Evolutionary conservation across 2,797 vertebrate genomes (phyloP), one percentile per base, ranked within the genome.

Genomic region (Alosa sapidissima): DNA sequence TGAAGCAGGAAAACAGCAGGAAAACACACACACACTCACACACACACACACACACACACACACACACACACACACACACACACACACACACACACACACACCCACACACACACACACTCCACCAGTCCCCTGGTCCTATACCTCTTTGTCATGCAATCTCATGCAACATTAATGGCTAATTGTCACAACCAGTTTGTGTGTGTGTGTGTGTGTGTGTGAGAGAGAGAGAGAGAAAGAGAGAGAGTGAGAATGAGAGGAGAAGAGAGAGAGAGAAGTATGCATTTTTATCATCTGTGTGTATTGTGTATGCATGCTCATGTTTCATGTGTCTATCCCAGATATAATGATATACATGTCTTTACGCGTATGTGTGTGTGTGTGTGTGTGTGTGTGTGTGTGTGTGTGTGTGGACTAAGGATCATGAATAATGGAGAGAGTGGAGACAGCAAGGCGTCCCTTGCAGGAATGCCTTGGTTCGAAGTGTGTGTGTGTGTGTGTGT

Each of bases 371-470:
- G 11, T 33, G 65, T 72, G 28, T 68, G 65, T 72, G 65, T 72
- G 65, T 72, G 65, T 36, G 65, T 72, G 65, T 72, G 65, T 72
- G 65, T 72, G 28, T 72, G 60, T 62, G 60, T 62, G 60, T 62
- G 60, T 62, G 28, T 72, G 65, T n/a, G 1, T 72, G 65, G 58
- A 21, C n/a, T 8, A 9, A 90, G 92, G 91, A 88, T 68, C 87
- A 48, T 86, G 84, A 82, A 86, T 86, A 88, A 89, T 88, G 89
- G 68, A 49, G 87, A 83, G 62, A 90, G 88, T 92, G 91, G 87
- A 90, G 78, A 75, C 78, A 90, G 72, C 89, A 83, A 90, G 85
- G 68, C 72, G 81, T 81, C 82, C 58, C n/a, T n/a, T 51, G 85
- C 65, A 49, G 75, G 85, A 83, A 87, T 55, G 33, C 88, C 88